A percentile compares a stretch with the other conserved stretches of the same genome.
Conservation (phyloP, 1,140 invertebrate genomes). For the Drosophila pectinifera region DNA sequence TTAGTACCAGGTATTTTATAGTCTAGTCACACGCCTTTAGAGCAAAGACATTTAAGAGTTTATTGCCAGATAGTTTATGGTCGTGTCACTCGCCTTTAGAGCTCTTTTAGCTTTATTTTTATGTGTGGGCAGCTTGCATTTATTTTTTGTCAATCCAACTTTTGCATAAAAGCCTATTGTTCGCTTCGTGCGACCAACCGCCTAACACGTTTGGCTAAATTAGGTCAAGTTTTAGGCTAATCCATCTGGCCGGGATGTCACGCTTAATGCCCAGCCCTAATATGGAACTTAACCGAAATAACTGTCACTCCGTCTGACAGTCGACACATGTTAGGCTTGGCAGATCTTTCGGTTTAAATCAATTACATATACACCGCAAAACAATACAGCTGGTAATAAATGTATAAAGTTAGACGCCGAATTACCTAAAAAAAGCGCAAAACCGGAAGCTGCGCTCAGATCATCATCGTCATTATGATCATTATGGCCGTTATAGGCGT, state of each 20-base stretch:
- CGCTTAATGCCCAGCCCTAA: conserved; percentile 27
- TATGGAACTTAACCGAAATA: conserved; percentile 38
- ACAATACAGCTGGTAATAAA: conserved; percentile 40
- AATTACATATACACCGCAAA: conserved; percentile 67
- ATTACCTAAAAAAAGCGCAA: conserved; percentile 46
- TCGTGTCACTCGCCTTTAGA: neutral
- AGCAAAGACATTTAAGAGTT: too few relatives aligned
- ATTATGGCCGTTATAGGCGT: conserved; percentile 45
- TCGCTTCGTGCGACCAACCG: conserved; percentile 45
- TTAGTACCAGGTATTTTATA: neutral
- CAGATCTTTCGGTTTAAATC: conserved; percentile 70
- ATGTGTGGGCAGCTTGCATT: conserved; percentile 35
- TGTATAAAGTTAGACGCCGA: conserved; percentile 36
- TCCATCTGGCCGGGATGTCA: conserved; percentile 43
- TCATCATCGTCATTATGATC: conserved; percentile 42
- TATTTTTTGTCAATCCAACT: conserved; percentile 53
- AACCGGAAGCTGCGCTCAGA: conserved; percentile 75
- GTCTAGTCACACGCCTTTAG: neutral
- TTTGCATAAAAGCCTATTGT: conserved; percentile 65
- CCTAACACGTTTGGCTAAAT: conserved; percentile 52
- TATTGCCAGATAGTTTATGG: neutral
- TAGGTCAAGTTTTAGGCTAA: conserved; percentile 65
- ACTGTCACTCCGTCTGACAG: conserved; percentile 62
- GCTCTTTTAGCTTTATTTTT: neutral
- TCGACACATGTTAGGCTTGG: conserved; percentile 63